Evolutionary conservation across 2,797 vertebrate species (phyloP), one percentile per base, ranked within the genome.

Genomic region (Apogon hyalosoma): DNA sequence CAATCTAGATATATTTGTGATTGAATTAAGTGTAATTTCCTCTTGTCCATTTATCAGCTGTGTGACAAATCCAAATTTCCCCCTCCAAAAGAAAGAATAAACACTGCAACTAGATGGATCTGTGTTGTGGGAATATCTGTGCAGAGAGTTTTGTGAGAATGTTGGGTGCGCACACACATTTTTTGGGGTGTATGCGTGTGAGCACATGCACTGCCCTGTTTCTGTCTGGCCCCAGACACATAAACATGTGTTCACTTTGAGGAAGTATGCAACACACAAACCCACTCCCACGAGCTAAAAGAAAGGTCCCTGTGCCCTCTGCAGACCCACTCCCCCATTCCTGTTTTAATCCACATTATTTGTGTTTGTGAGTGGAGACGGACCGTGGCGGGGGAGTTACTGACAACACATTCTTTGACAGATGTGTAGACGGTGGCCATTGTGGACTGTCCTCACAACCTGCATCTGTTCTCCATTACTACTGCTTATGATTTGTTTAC

Each of bases 381-480:
- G 55, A 2, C 16, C 14, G 58, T 8, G 41, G n/a, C 21, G n/a
- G 24, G 62, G 42, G 21, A 33, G 7, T 7, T 43, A 54, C 63
- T 33, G 61, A 79, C 72, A 69, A 64, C 55, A 71, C 64, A 81
- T 80, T 83, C 75, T 58, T 76, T 64, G 43, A 73, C 68, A 61
- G 67, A 79, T 73, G 60, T 74, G 69, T 39, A 69, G 50, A 54
- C 28, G 6, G 54, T 38, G 45, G 47, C 60, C 75, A 39, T 67
- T 56, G 56, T 33, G 45, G 56, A 47, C 21, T 14, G 69, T 46
- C 41, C 65, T n/a, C 33, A 63, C 11, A 49, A 57, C 49, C 59
- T 71, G 63, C 71, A 81, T 79, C 71, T 85, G 77, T 55, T 88
- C 61, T 73, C n/a, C 48, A 67, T 87, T 74, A 86, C 66, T 50